A percentile compares a stretch with the other conserved stretches of the same genome.
These are phyloP conservation scores for Euwallacea fornicatus DNA, from an alignment of 1,140 invertebrate genomes.

Conservation along the genomic window DNA sequence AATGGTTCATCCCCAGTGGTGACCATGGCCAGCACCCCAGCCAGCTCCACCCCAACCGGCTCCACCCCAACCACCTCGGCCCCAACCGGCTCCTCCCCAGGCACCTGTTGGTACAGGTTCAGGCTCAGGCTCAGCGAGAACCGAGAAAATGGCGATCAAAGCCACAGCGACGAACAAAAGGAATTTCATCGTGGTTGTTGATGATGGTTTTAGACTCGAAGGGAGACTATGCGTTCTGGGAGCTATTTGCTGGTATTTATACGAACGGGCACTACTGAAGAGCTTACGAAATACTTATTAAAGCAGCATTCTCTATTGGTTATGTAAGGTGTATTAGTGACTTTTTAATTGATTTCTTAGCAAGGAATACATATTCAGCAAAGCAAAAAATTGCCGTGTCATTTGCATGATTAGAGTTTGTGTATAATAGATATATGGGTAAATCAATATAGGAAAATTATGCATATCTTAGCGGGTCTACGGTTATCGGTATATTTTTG, in stretches of 20 bases:
- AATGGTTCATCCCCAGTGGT: constrained; percentile 9
- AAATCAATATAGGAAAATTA: too few species aligned
- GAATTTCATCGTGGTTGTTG: not conserved
- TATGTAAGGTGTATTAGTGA: not conserved
- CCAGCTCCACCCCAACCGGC: not conserved
- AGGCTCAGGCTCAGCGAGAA: not conserved
- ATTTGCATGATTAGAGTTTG: constrained; percentile 3
- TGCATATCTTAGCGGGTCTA: too few species aligned
- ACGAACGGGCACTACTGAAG: not conserved
- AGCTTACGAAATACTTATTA: not conserved
- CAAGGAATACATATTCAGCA: not conserved
- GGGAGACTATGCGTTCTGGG: not conserved
- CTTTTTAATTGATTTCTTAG: not conserved
- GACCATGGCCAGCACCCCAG: constrained; percentile 9
- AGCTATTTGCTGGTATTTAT: not conserved
- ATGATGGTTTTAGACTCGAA: not conserved
- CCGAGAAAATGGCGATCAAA: constrained; percentile 1
- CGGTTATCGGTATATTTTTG: too few species aligned
- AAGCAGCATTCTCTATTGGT: not conserved
- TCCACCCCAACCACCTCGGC: not conserved
- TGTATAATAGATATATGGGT: not conserved
- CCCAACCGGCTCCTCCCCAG: too few species aligned
- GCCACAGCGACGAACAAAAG: constrained; percentile 5
- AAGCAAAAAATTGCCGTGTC: too few species aligned
- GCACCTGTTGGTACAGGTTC: not conserved